Evolutionary conservation across 1,140 invertebrate genomes (phyloP).

Genomic region (Drosophila ficusphila): DNA sequence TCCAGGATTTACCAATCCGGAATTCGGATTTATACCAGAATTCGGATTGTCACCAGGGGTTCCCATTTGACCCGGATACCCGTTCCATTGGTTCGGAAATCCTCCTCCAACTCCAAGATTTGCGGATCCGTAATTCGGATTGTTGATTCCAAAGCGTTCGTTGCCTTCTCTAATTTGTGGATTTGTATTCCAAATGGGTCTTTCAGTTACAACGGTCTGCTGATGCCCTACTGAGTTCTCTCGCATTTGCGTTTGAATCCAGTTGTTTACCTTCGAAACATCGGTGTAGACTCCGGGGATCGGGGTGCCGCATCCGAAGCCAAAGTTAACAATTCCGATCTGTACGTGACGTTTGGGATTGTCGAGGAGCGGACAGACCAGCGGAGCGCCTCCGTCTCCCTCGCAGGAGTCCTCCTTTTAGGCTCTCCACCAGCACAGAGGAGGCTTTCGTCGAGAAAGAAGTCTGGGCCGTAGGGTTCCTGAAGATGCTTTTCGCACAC

Average conservation of each 20-base stretch:
- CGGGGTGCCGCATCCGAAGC: constrained; percentile 86
- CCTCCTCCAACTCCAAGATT: too few relatives aligned
- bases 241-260: background rate
- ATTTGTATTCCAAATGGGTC: too few relatives aligned
- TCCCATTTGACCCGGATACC: too few relatives aligned
- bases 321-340: constrained; percentile 89
- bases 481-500: constrained; percentile 84
- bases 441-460: constrained; percentile 84
- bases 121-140: too few relatives aligned
- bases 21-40: too few relatives aligned
- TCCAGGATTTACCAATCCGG: too few relatives aligned
- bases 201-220: too few relatives aligned
- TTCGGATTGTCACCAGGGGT: too few relatives aligned
- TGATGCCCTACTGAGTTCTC: background rate
- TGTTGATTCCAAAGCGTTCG: too few relatives aligned
- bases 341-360: constrained; percentile 85
- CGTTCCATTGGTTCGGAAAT: too few relatives aligned
- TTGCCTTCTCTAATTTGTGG: too few relatives aligned
- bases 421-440: constrained; percentile 87
- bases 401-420: constrained; percentile 89
- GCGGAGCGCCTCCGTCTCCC: constrained; percentile 90
- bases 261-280: constrained; percentile 85
- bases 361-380: constrained; percentile 86
- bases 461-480: constrained; percentile 55
- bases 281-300: constrained; percentile 91